These are phyloP conservation scores for Rhyacophila evoluta DNA, from an alignment of 2,888 invertebrate genomes.

Conservation along the genomic window DNA sequence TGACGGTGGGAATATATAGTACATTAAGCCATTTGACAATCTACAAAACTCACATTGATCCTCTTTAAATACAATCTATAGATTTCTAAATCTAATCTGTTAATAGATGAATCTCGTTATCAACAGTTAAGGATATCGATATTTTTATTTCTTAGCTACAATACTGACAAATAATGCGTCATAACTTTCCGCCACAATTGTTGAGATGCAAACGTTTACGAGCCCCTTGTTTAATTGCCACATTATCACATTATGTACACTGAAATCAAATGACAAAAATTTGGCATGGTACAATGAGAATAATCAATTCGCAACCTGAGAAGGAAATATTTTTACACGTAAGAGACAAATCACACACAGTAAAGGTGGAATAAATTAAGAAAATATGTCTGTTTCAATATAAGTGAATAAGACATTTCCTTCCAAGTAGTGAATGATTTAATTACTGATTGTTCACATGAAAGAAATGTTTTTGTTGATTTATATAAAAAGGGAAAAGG, in stretches of 20 bases:
- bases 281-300: too few species aligned
- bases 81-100: background rate
- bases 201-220: background rate
- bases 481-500: background rate
- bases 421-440: too few species aligned
- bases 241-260: constrained; percentile 6
- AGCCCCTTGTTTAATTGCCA: too few species aligned
- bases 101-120: background rate
- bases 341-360: too few species aligned
- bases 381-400: too few species aligned
- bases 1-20: constrained; percentile 19
- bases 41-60: constrained; percentile 15
- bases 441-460: background rate
- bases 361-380: too few species aligned
- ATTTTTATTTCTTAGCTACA: constrained; percentile 38
- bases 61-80: background rate
- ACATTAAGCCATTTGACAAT: constrained; percentile 22
- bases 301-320: too few species aligned
- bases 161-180: constrained; percentile 43
- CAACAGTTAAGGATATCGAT: background rate
- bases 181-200: background rate
- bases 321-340: too few species aligned
- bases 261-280: background rate
- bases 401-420: too few species aligned
- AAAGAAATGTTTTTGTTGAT: background rate